These are phyloP conservation scores for Athripsodes cinereus DNA, from an alignment of 2,888 invertebrate genomes.

Conservation along the genomic window DNA sequence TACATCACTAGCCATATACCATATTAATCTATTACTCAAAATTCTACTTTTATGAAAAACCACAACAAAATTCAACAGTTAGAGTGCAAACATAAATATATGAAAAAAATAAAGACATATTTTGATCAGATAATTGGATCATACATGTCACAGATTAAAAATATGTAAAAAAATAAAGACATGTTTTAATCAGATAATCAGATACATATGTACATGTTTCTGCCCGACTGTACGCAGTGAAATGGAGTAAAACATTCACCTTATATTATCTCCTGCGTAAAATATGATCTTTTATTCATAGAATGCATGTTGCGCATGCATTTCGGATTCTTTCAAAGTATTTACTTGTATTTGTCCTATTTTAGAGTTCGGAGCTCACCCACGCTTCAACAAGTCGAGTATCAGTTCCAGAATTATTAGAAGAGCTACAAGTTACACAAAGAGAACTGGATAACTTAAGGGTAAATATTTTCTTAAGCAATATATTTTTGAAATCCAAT, in stretches of 20 bases:
- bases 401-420: constrained; percentile 74
- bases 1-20: too few relatives aligned
- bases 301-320: too few relatives aligned
- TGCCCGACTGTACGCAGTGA: too few relatives aligned
- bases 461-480: constrained; percentile 46
- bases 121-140: not conserved
- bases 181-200: not conserved
- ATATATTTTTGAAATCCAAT: not conserved
- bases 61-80: too few relatives aligned
- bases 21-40: too few relatives aligned
- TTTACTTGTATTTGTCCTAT: not conserved
- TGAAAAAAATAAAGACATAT: too few relatives aligned
- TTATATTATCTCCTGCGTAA: too few relatives aligned
- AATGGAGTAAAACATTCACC: too few relatives aligned
- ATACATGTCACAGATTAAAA: too few relatives aligned
- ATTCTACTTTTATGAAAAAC: too few relatives aligned
- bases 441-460: constrained; percentile 82
- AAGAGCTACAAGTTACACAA: constrained; percentile 78
- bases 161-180: not conserved
- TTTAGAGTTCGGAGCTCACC: constrained; percentile 36
- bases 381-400: constrained; percentile 61
- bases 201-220: not conserved
- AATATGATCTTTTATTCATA: too few relatives aligned
- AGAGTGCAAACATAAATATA: too few relatives aligned
- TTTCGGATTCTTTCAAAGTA: not conserved